These are phyloP conservation scores for Sebastes taczanowskii DNA, from an alignment of 2,797 vertebrate genomes.

Conservation along the genomic window DNA sequence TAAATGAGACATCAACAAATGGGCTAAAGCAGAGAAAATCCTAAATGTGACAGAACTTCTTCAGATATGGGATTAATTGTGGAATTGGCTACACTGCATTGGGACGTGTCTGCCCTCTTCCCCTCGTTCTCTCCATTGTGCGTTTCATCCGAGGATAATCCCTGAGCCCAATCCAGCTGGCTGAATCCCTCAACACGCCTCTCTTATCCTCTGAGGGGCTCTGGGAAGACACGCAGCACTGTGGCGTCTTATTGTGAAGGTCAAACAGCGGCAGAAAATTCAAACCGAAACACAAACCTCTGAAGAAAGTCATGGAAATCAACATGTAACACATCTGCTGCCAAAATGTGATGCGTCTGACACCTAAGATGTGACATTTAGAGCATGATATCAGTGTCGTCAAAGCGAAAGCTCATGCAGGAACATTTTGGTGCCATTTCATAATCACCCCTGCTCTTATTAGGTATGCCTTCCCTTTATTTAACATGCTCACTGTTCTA, in stretches of 20 bases:
- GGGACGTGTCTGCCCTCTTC: background rate
- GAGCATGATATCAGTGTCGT: background rate
- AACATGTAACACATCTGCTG: background rate
- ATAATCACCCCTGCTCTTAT: background rate
- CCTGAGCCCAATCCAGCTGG: slow-evolving; percentile 33
- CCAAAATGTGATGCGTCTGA: background rate
- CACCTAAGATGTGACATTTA: background rate
- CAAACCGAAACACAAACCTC: background rate
- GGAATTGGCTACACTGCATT: slow-evolving; percentile 3
- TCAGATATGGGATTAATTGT: slow-evolving; percentile 16
- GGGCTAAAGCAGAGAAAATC: background rate
- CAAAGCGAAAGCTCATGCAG: background rate
- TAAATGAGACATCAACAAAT: background rate
- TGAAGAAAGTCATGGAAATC: background rate
- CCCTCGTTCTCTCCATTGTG: slow-evolving; percentile 7
- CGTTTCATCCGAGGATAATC: slow-evolving; percentile 46
- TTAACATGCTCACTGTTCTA: background rate
- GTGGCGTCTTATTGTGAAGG: slow-evolving; percentile 22
- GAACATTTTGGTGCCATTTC: background rate
- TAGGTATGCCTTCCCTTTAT: background rate
- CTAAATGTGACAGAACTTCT: background rate
- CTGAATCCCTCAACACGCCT: slow-evolving; percentile 25
- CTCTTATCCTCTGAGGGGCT: slow-evolving; percentile 28
- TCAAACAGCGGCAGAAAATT: slow-evolving; percentile 15
- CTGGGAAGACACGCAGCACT: slow-evolving; percentile 8